A percentile compares a stretch with the other conserved stretches of the same genome.
Conservation (phyloP, 2,888 invertebrate genomes). For the Hyppa rectilinea region DNA sequence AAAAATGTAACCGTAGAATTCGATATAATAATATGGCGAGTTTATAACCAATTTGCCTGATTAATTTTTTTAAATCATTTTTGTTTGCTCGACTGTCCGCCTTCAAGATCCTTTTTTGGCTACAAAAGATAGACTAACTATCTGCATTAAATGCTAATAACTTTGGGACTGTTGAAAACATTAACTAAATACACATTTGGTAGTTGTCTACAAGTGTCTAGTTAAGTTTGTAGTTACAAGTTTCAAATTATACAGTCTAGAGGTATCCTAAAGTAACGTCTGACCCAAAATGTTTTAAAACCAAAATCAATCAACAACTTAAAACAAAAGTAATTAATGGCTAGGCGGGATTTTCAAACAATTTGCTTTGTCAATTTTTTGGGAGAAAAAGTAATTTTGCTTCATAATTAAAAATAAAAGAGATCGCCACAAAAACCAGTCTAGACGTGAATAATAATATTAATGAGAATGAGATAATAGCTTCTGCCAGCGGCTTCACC, state of each 20-base stretch:
- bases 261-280: constrained; percentile 10
- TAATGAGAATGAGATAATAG: background rate
- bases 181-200: constrained; percentile 28
- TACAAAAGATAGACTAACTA: background rate
- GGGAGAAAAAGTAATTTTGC: background rate
- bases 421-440: background rate
- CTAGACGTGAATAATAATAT: background rate
- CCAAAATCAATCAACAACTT: constrained; percentile 22
- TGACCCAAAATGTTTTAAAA: constrained; percentile 19
- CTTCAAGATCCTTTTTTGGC: background rate
- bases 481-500: too few relatives aligned
- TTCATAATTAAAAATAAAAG: background rate
- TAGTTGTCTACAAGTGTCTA: constrained; percentile 5
- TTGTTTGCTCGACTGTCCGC: background rate
- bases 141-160: constrained; percentile 8
- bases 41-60: background rate
- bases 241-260: constrained; percentile 30
- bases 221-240: constrained; percentile 6
- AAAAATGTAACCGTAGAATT: too few relatives aligned
- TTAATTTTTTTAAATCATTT: background rate
- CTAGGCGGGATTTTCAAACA: background rate
- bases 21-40: too few relatives aligned
- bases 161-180: background rate
- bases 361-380: background rate
- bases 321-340: constrained; percentile 12